Conservation (phyloP, 2,888 invertebrate species). For the Torymus aiolomorphi region DNA sequence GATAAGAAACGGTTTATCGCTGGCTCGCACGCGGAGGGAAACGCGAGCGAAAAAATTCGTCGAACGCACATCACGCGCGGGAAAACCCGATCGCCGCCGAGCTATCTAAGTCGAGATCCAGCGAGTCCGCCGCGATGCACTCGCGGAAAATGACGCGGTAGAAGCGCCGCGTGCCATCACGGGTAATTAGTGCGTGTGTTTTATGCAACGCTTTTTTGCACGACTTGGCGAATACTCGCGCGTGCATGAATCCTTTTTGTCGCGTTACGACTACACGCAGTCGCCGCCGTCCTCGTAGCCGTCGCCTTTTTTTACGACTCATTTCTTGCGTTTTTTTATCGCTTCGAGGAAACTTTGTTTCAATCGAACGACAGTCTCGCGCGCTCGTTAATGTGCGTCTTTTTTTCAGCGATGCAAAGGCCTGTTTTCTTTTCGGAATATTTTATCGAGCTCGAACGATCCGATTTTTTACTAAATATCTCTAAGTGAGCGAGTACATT, state of each 20-base stretch:
- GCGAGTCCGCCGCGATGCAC: no score
- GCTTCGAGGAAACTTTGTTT: constrained; percentile 38
- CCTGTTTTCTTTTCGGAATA: no score
- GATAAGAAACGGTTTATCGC: constrained; percentile 53
- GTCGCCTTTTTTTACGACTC: constrained; percentile 1
- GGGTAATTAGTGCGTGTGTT: constrained; percentile 45
- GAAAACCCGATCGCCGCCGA: constrained; percentile 33
- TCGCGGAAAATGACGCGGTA: not conserved
- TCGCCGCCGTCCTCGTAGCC: no score
- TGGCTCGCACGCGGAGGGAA: constrained; percentile 7
- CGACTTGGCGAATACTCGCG: no score
- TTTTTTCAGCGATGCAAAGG: no score
- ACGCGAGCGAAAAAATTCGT: not conserved
- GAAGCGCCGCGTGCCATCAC: constrained; percentile 10
- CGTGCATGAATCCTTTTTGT: no score
- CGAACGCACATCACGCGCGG: not conserved
- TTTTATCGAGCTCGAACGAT: no score
- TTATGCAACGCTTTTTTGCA: constrained; percentile 35
- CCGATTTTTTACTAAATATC: no score
- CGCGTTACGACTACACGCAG: no score
- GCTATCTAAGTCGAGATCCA: constrained; percentile 40
- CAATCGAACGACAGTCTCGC: constrained; percentile 19
- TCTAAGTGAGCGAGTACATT: no score
- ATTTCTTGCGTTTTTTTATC: not conserved
- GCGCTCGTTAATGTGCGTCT: constrained; percentile 3